phyloP scores from a whole-genome alignment of 2,888 invertebrate genomes.

The Tetrapedia diversipes region DNA sequence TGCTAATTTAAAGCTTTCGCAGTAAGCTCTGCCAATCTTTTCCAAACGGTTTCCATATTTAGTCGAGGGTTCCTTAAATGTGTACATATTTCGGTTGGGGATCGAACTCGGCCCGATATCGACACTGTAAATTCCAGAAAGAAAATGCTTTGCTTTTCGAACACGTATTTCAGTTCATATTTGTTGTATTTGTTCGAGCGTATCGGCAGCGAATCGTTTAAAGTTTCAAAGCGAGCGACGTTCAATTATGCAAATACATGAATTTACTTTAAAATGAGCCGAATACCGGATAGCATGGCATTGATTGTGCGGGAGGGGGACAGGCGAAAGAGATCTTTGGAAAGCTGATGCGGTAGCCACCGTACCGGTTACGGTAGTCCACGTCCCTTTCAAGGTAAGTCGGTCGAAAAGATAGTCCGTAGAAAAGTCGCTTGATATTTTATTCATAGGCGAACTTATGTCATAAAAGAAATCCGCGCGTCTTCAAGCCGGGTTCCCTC shows the following conservation, averaged over 20 bases:
- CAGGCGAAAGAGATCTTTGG: background rate
- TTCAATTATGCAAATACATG: slow-evolving; percentile 42
- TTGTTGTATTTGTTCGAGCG: slow-evolving; percentile 10
- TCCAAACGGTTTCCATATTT: too few species aligned
- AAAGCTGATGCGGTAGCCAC: slow-evolving; percentile 1
- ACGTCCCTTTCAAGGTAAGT: slow-evolving; percentile 30
- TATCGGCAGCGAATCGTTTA: slow-evolving; percentile 14
- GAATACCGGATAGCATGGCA: slow-evolving; percentile 13
- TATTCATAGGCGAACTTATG: slow-evolving; percentile 77
- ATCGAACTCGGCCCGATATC: background rate
- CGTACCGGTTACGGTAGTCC: background rate
- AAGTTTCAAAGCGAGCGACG: slow-evolving; percentile 20
- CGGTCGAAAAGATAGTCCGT: slow-evolving; percentile 33
- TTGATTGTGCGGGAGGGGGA: slow-evolving; percentile 13
- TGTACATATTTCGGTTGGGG: background rate
- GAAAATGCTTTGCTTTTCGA: slow-evolving; percentile 3
- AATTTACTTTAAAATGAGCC: slow-evolving; percentile 35
- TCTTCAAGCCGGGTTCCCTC: slow-evolving; percentile 40
- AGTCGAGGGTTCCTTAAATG: too few species aligned
- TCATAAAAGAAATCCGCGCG: slow-evolving; percentile 75
- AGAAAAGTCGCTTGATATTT: slow-evolving; percentile 74
- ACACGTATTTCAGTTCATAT: background rate
- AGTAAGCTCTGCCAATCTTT: background rate
- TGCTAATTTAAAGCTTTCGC: background rate
- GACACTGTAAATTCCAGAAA: background rate